A percentile compares a stretch with the other conserved stretches of the same genome.
Evolutionary conservation across 2,113 vertebrate species (phyloP).

Genomic region (Phrynocephalus versicolor): DNA sequence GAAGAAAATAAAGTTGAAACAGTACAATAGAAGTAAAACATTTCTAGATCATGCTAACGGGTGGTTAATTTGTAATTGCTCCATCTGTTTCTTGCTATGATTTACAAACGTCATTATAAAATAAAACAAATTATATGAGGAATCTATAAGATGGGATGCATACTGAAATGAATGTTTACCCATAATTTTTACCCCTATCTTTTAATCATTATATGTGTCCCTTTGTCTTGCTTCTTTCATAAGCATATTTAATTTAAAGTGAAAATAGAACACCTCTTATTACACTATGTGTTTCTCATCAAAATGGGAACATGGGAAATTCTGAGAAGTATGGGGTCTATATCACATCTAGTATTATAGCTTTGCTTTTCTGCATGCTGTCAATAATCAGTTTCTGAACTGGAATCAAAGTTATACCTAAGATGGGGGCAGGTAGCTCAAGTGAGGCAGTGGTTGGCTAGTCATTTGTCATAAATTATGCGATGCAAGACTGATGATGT

Average conservation of each 20-base stretch:
- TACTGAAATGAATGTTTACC: neutral
- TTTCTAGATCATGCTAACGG: neutral
- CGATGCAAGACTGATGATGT: no score
- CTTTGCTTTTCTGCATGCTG: neutral
- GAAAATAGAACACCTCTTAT: neutral
- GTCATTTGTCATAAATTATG: no score
- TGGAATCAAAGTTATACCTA: neutral
- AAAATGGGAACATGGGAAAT: neutral
- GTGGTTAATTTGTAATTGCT: no score
- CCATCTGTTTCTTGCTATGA: no score
- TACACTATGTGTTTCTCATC: neutral
- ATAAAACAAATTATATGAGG: no score
- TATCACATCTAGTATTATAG: neutral
- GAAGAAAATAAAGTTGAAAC: neutral
- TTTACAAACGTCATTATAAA: no score
- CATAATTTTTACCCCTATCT: neutral
- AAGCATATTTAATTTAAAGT: neutral
- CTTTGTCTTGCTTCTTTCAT: neutral
- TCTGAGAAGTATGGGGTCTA: neutral
- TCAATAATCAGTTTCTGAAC: neutral
- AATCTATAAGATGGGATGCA: neutral
- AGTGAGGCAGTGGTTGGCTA: no score
- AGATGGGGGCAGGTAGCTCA: neutral
- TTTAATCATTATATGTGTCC: neutral
- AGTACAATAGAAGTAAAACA: neutral